phyloP scores from a whole-genome alignment of 2,888 invertebrate genomes.

The Metalampra italica region DNA sequence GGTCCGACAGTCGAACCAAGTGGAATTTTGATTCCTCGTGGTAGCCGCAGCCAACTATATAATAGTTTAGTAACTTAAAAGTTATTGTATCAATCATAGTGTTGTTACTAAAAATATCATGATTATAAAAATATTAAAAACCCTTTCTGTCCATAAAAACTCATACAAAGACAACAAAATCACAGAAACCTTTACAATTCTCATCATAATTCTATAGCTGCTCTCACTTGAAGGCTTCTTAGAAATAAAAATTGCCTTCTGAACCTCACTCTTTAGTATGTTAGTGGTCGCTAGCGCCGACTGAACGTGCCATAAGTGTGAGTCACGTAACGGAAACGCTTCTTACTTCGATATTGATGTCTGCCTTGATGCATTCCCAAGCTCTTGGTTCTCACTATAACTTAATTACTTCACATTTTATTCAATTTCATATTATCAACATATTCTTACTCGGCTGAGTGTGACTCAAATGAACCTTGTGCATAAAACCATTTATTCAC shows the following conservation, averaged over 20 bases:
- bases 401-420: neutral
- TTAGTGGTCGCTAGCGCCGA: constrained; percentile 58
- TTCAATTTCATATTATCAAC: neutral
- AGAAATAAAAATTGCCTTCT: constrained; percentile 49
- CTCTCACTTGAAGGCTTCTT: constrained; percentile 33
- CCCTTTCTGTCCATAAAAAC: too few species aligned
- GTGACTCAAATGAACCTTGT: constrained; percentile 29
- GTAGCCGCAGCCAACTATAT: too few species aligned
- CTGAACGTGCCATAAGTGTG: constrained; percentile 68
- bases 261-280: constrained; percentile 58
- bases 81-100: too few species aligned
- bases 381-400: constrained; percentile 35
- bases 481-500: constrained; percentile 52
- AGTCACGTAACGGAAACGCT: constrained; percentile 76
- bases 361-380: constrained; percentile 56
- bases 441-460: constrained; percentile 6
- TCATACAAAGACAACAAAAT: constrained; percentile 3
- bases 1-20: too few species aligned
- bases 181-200: constrained; percentile 10
- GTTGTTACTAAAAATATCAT: too few species aligned
- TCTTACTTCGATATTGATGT: constrained; percentile 65
- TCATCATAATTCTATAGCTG: constrained; percentile 30
- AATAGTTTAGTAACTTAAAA: too few species aligned
- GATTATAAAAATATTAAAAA: too few species aligned
- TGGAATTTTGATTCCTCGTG: neutral